Conservation (phyloP, 2,113 vertebrate species). For the Mobula birostris region DNA sequence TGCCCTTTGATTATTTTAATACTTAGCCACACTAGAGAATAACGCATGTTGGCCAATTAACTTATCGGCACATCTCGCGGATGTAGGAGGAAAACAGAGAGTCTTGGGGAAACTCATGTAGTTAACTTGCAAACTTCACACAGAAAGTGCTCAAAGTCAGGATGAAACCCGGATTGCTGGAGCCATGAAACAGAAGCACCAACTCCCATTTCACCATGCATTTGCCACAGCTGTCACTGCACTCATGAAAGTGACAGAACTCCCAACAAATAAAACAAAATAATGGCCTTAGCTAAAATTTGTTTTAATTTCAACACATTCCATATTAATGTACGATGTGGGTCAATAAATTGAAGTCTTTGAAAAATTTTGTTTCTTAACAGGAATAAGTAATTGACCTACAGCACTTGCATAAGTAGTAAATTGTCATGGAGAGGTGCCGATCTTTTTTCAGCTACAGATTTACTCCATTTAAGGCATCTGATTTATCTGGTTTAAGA, state of each 20-base stretch:
- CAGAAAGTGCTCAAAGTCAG: too few species aligned
- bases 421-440: neutral
- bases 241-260: neutral
- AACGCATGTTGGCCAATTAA: too few species aligned
- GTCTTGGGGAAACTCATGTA: too few species aligned
- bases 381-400: neutral
- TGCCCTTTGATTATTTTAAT: too few species aligned
- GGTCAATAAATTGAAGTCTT: neutral
- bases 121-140: too few species aligned
- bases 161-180: too few species aligned
- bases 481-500: neutral
- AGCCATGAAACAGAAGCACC: too few species aligned
- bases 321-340: neutral
- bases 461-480: neutral
- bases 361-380: neutral
- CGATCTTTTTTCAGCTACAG: neutral
- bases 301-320: neutral
- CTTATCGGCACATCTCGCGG: too few species aligned
- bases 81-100: too few species aligned
- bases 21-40: too few species aligned
- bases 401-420: neutral
- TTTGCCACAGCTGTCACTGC: neutral
- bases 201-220: neutral
- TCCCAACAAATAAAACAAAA: neutral
- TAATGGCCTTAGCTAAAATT: neutral